Percentiles rank a stretch among this genome's conserved stretches.
Conservation (phyloP, 1,140 invertebrate genomes). For the Euura saliciscinereae region DNA sequence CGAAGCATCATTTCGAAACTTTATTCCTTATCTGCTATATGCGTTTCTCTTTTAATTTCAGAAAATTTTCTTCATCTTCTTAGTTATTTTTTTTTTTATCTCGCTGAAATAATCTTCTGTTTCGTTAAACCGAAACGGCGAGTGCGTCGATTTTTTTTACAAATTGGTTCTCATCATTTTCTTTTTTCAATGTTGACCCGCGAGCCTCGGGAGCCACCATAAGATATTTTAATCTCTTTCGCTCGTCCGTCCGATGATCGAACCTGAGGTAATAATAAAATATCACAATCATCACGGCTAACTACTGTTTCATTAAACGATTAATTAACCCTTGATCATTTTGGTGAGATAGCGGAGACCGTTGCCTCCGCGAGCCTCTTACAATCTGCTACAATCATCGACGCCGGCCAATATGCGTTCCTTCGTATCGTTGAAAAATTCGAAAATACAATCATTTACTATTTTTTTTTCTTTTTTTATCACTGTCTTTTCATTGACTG, state of each 20-base stretch:
- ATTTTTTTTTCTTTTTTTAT: no score
- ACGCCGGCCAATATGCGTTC: neutral
- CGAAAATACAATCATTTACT: no score
- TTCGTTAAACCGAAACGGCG: neutral
- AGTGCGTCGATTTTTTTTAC: conserved; percentile 34
- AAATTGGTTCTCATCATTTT: conserved; percentile 38
- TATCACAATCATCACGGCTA: conserved; percentile 56
- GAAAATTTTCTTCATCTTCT: conserved; percentile 3
- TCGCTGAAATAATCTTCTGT: conserved; percentile 5
- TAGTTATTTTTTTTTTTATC: conserved; percentile 14
- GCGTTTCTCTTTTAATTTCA: neutral
- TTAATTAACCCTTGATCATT: conserved; percentile 55
- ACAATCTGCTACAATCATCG: neutral
- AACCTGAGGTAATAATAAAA: conserved; percentile 47
- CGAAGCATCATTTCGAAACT: conserved; percentile 39
- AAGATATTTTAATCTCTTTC: conserved; percentile 8
- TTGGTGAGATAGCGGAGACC: conserved; percentile 41
- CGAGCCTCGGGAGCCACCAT: neutral
- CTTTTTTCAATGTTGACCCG: conserved; percentile 6
- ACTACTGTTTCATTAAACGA: conserved; percentile 58
- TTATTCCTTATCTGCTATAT: conserved; percentile 27
- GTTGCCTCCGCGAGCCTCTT: neutral
- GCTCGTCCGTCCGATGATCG: conserved; percentile 18
- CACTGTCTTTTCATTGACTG: no score
- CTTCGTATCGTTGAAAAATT: no score